Base-by-base conservation (phyloP, 1,140 invertebrate species). In the Meloidogyne exigua region DNA sequence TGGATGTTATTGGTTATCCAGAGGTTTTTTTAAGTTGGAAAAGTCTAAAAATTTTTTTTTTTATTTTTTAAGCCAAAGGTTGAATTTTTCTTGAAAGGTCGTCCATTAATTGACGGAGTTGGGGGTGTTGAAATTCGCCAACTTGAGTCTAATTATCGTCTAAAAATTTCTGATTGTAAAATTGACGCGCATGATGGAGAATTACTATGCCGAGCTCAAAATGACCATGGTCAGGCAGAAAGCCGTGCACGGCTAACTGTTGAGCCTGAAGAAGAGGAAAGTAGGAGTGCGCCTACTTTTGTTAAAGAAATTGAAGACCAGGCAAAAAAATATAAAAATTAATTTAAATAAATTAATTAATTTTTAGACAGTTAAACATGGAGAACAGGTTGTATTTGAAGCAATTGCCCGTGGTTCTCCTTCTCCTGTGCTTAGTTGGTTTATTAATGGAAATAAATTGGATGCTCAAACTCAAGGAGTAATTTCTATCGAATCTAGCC, bases 1-100 rank as follows among this genome's bases (percentile, higher is more conserved):
- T 81, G 44, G 83, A 87, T 67, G 84, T 89, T 2, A 73, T 67
- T 49, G 89, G 88, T 21, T 88, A 84, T 75, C 89, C 89, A 12
- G 80, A 81, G 25, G 87, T 87, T n/a, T 7, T n/a, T 12, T n/a
- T 57, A 5, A 12, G n/a, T n/a, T n/a, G n/a, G n/a, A 57, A 79
- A 80, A 65, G 80, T 89, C 7, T n/a, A n/a, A n/a, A 44, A 25
- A 62, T 2, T 4, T 23, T 49, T 32, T 26, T n/a, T 15, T 23
- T 49, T 32, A 21, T n/a, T 15, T 15, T 15, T 75, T 67, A 11
- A 75, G 36, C 78, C 79, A 25, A 79, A 62, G 21, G 28, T 79
- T 23, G 76, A 77, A 44, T 80, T 80, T 25, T 75, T 72, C n/a
- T 57, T 84, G 21, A 77, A 85, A 23, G 82, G 84, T 5, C 78